Evolutionary conservation across 2,888 invertebrate species (phyloP), one percentile per base, ranked within the genome.

Genomic region (Trachelus troglodyta): DNA sequence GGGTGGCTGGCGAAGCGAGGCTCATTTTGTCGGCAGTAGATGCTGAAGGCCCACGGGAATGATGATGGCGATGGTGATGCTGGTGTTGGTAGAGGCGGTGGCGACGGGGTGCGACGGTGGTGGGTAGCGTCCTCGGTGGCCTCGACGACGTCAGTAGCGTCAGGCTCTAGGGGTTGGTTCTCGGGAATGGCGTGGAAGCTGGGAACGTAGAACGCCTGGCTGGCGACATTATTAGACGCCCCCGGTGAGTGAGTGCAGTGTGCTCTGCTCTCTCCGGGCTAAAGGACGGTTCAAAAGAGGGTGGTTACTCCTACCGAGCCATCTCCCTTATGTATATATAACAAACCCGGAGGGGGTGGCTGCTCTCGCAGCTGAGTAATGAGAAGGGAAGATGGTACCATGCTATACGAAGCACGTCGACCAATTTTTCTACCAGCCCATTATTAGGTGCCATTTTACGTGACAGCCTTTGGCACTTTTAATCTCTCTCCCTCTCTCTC

Each of bases 151-250:
- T 40, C 34, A 37, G 73, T 77, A 81, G 80, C 69, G 76, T 74
- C 56, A 74, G 80, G 74, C 80, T 79, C 80, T 78, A 76, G 83
- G 83, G 82, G 84, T 80, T 78, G 77, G 80, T 81, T 82, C 81
- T 74, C 76, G 79, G 77, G 83, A 81, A 74, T 33, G 34, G 30
- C n/a, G 31, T 69, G 31, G 75, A 69, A 79, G 82, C 85, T 80
- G 83, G 87, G 87, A 87, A 86, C 87, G 88, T 84, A 87, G 86
- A 89, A 89, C 89, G 91, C 89, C 89, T 91, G 90, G 88, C 89
- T 90, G 91, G 90, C 90, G 91, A 91, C 91, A 91, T 91, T 91
- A 91, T 91, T 91, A 91, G 91, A 90, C 91, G 90, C 91, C 90
- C 91, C 89, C 89, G 86, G 88, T 89, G 89, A 90, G 89, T 86